Evolutionary conservation across 2,113 vertebrate species (phyloP).

Genomic region (Pan troglodytes): NHGRI_mPanTro3-v2.1_pri NC_072408.2:126909001-126909500

Average conservation of each 20-base stretch:
- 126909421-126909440: background rate
- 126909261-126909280: background rate
- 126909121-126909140: background rate
- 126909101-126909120: background rate
- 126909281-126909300: background rate
- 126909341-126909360: background rate
- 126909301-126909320: background rate
- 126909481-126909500: constrained; percentile 99
- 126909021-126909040: background rate
- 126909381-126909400: background rate
- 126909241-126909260: background rate
- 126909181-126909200: background rate
- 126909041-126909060: background rate
- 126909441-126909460: constrained; percentile 96
- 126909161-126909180: too few relatives aligned
- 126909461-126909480: constrained; percentile 98
- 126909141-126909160: background rate
- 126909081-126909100: background rate
- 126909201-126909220: background rate
- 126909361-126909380: background rate
- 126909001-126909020: rapidly evolving
- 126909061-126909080: background rate
- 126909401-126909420: background rate
- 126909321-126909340: background rate
- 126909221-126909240: background rate